Evolutionary conservation across 2,113 vertebrate genomes (phyloP), one percentile per base, ranked within the genome.

Genomic region (Prochilodus magdalenae): DNA sequence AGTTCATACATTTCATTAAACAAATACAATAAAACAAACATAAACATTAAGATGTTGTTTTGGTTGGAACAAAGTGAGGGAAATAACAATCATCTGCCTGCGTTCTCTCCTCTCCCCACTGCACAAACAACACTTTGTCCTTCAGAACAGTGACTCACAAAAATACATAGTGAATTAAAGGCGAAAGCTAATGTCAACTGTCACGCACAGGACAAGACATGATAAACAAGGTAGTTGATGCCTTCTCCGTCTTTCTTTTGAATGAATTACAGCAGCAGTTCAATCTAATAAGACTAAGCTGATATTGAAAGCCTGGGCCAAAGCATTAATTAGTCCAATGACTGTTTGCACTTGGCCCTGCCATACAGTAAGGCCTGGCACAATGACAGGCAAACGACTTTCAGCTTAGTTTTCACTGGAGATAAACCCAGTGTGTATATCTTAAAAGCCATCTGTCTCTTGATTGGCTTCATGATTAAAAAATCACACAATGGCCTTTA

Each of bases 301-400:
- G 18, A n/a, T 16, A 36, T 11, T 29, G 11, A 40, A 40, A 80
- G 60, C 40, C 36, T 75, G 70, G 44, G 66, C 59, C 15, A 73
- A 27, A 51, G 29, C 51, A 33, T 83, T 55, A 67, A 83, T 81
- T 77, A 74, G 69, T 29, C 20, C 53, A 78, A 57, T 62, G 85
- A 83, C 69, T 73, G 71, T 27, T 59, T 62, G 11, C 24, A 67
- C 29, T 36, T 70, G 20, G 44, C 75, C 73, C 29, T 67, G 62
- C 62, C 24, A 55, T 53, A 40, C 5, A 55, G 73, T n/a, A 55
- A 76, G 15, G 26, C 33, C 75, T 80, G 77, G 40, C 67, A 59
- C 65, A 76, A 36, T 51, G 59, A 79, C 62, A 63, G 57, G 70
- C 22, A 18, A 72, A 80, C 51, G 69, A 77, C 69, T 16, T 53